phyloP scores from a whole-genome alignment of 2,113 vertebrate genomes.

The Serilophus lunatus region DNA sequence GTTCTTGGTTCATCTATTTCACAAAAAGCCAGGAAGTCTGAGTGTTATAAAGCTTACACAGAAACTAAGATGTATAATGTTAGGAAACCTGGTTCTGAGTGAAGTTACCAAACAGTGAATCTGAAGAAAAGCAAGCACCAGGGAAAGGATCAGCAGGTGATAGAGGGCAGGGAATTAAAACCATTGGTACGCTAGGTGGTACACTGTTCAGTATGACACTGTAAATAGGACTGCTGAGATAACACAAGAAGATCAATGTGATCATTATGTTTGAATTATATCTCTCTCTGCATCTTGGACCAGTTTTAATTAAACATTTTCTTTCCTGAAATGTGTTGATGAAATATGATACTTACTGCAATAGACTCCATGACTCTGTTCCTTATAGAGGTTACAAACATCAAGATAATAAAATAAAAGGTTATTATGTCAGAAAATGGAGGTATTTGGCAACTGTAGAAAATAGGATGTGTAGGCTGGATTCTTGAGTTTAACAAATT shows the following conservation, averaged over 20 bases:
- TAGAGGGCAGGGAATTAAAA: conserved; percentile 11
- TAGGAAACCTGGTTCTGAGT: neutral
- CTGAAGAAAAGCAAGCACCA: neutral
- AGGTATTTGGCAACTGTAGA: neutral
- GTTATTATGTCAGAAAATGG: neutral
- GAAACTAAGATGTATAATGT: neutral
- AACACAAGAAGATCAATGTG: neutral
- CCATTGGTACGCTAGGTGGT: neutral
- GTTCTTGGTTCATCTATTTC: neutral
- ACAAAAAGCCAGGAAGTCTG: neutral
- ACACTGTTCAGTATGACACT: neutral
- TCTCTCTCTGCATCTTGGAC: neutral
- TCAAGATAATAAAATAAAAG: neutral
- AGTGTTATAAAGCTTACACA: neutral
- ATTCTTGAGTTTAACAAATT: neutral
- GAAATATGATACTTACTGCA: neutral
- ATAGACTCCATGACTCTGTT: neutral
- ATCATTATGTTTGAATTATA: neutral
- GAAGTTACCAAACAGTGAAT: neutral
- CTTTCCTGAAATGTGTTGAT: neutral
- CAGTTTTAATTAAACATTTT: neutral
- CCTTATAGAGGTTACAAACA: neutral
- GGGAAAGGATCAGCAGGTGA: neutral
- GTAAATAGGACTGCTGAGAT: neutral
- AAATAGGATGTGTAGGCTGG: neutral